Conservation (phyloP, 2,113 vertebrate genomes). For the Machaerirhynchus nigripectus region DNA sequence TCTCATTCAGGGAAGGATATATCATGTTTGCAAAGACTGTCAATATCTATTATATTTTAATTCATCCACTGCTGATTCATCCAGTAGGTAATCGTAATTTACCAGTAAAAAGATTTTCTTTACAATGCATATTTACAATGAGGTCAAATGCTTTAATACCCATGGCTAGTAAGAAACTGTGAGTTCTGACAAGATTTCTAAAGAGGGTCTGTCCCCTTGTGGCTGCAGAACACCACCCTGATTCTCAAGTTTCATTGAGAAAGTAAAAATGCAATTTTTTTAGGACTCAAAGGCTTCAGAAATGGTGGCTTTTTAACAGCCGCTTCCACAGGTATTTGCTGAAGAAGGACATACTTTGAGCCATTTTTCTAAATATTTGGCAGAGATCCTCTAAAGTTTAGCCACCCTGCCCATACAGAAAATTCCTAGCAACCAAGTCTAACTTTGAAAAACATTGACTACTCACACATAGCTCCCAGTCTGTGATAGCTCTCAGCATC, state of each 20-base stretch:
- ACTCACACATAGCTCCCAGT: neutral
- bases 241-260: neutral
- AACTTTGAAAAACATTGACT: neutral
- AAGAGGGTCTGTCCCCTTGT: neutral
- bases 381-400: neutral
- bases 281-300: neutral
- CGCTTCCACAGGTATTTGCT: neutral
- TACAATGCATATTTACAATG: neutral
- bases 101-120: neutral
- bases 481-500: neutral
- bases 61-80: neutral
- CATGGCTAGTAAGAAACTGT: neutral
- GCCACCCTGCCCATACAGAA: neutral
- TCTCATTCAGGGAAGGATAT: neutral
- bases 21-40: neutral
- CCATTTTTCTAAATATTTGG: neutral
- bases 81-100: neutral
- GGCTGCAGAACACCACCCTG: neutral
- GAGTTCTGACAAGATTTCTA: neutral
- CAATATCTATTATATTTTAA: neutral
- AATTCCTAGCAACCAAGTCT: neutral
- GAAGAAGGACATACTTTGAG: neutral
- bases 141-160: neutral
- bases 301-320: neutral
- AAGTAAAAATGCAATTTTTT: neutral